phyloP scores from a whole-genome alignment of 2,888 invertebrate species.

The Trilocha varians region DNA sequence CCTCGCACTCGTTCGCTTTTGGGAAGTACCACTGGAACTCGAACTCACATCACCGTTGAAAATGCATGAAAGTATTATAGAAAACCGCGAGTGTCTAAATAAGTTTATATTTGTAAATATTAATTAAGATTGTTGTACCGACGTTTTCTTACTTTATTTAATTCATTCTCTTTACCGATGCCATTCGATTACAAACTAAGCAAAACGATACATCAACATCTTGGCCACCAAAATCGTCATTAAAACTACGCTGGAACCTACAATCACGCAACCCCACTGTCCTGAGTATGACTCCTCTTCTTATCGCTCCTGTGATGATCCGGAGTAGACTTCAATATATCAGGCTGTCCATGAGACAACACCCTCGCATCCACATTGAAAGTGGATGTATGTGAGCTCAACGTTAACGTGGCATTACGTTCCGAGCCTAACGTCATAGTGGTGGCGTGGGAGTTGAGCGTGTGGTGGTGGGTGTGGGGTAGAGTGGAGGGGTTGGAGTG shows the following conservation, averaged over 20 bases:
- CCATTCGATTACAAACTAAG: too few species aligned
- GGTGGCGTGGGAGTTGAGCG: conserved; percentile 73
- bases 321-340: conserved; percentile 89
- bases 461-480: conserved; percentile 61
- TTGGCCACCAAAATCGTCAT: too few species aligned
- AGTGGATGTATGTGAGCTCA: conserved; percentile 53
- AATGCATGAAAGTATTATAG: too few species aligned
- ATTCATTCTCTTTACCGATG: too few species aligned
- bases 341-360: conserved; percentile 78
- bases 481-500: conserved; percentile 62
- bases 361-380: conserved; percentile 38
- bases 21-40: too few species aligned
- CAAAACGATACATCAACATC: too few species aligned
- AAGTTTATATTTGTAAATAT: too few species aligned
- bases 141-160: too few species aligned
- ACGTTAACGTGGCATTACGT: conserved; percentile 47
- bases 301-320: conserved; percentile 78
- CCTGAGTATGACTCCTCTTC: conserved; percentile 53
- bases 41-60: too few species aligned
- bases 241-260: background rate
- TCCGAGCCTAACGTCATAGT: conserved; percentile 58
- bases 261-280: conserved; percentile 61
- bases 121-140: too few species aligned
- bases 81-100: too few species aligned
- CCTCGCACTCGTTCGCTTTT: too few species aligned